Evolutionary conservation across 1,140 invertebrate genomes (phyloP).

Genomic region (Adoxophyes honmai): DNA sequence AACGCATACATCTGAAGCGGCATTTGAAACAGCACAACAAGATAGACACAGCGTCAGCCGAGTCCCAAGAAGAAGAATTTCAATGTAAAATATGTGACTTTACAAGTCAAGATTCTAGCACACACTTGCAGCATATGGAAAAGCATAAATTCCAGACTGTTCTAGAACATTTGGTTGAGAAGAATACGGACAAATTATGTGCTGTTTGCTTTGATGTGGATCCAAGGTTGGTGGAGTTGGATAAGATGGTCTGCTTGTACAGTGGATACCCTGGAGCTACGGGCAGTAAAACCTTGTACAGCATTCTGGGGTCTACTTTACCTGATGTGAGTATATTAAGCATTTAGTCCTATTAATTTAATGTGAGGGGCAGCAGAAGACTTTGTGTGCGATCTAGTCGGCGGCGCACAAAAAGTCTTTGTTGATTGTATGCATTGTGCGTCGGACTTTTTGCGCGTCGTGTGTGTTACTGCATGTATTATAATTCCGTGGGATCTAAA

Average conservation of each 20-base stretch:
- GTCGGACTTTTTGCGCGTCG: too few species aligned
- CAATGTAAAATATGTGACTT: slow-evolving; percentile 47
- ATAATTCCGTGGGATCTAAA: too few species aligned
- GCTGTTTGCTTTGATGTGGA: slow-evolving; percentile 48
- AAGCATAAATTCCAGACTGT: slow-evolving; percentile 63
- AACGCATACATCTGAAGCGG: slow-evolving; percentile 37
- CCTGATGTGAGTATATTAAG: slow-evolving; percentile 53
- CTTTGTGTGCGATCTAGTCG: too few species aligned
- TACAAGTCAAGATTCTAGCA: slow-evolving; percentile 27
- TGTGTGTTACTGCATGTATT: too few species aligned
- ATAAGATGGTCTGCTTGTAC: slow-evolving; percentile 47
- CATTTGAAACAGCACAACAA: slow-evolving; percentile 36
- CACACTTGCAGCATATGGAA: slow-evolving; percentile 59
- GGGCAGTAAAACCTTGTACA: slow-evolving; percentile 44
- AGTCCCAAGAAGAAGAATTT: slow-evolving; percentile 21
- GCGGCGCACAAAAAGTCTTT: too few species aligned
- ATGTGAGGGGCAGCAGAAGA: too few species aligned
- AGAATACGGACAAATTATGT: slow-evolving; percentile 49
- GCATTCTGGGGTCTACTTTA: slow-evolving; percentile 45
- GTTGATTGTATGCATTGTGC: too few species aligned
- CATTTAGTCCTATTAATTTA: too few species aligned
- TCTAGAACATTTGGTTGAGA: slow-evolving; percentile 47
- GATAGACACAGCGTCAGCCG: not conserved
- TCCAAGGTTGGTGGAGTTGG: slow-evolving; percentile 35
- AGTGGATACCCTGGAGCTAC: slow-evolving; percentile 48